Evolutionary conservation across 2,797 vertebrate genomes (phyloP).

Genomic region (Dendrocincla tyrannina): DNA sequence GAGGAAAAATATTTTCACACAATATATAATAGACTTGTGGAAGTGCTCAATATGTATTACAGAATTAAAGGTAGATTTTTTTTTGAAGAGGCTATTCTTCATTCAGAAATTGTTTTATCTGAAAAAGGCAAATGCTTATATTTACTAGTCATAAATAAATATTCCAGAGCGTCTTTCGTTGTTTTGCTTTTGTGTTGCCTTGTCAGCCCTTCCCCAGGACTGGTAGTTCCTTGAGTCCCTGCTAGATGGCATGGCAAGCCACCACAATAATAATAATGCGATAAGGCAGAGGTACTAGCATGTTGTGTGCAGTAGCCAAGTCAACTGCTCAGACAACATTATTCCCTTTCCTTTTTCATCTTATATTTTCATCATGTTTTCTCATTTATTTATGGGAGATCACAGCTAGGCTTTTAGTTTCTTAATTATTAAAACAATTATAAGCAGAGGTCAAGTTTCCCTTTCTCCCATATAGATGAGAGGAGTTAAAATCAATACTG

Average conservation of each 20-base stretch:
- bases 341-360: not conserved
- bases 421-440: slow-evolving; percentile 13
- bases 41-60: not conserved
- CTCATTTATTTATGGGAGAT: not conserved
- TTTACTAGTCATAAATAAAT: not conserved
- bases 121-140: not conserved
- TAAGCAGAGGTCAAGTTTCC: not conserved
- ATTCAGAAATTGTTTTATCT: not conserved
- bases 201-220: not conserved
- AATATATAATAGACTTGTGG: not conserved
- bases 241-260: slow-evolving; percentile 72
- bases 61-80: not conserved
- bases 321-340: not conserved
- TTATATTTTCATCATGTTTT: not conserved
- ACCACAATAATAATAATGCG: slow-evolving; percentile 32
- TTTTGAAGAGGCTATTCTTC: not conserved
- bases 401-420: not conserved
- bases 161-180: not conserved
- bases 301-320: not conserved
- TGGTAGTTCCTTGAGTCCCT: slow-evolving; percentile 57
- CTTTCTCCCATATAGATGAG: not conserved
- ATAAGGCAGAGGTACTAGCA: not conserved
- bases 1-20: not conserved
- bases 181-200: not conserved
- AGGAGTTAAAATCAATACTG: not conserved